Percentiles rank a stretch among this genome's conserved stretches.
Evolutionary conservation across 2,113 vertebrate species (phyloP).

Genomic region (Machaerirhynchus nigripectus): DNA sequence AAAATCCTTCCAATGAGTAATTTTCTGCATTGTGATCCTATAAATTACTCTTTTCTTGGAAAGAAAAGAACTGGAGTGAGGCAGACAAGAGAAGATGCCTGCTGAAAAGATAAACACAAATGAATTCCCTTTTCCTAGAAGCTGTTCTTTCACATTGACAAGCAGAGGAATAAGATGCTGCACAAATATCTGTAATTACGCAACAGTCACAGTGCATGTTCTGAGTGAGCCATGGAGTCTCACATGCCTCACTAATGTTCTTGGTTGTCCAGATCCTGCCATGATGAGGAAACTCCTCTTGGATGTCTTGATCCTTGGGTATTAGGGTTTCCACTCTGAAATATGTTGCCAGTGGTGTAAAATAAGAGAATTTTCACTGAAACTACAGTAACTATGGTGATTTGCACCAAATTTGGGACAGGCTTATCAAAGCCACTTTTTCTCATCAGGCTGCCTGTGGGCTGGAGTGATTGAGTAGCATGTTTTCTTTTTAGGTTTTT

Average conservation of each 20-base stretch:
- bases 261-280: not conserved
- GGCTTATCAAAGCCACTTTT: not conserved
- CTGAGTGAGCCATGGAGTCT: not conserved
- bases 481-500: not conserved
- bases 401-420: not conserved
- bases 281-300: not conserved
- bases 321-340: not conserved
- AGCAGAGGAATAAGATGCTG: not conserved
- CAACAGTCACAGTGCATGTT: not conserved
- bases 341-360: not conserved
- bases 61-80: not conserved
- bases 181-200: not conserved
- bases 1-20: not conserved
- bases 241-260: not conserved
- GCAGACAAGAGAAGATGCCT: not conserved
- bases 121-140: not conserved
- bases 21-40: not conserved
- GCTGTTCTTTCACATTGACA: slow-evolving; percentile 14
- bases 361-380: not conserved
- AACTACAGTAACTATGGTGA: not conserved
- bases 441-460: not conserved
- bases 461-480: not conserved
- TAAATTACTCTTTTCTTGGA: not conserved
- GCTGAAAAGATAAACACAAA: slow-evolving; percentile 8
- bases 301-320: not conserved